These are phyloP conservation scores for Bembecia ichneumoniformis DNA, from an alignment of 2,888 invertebrate genomes.

Conservation along the genomic window DNA sequence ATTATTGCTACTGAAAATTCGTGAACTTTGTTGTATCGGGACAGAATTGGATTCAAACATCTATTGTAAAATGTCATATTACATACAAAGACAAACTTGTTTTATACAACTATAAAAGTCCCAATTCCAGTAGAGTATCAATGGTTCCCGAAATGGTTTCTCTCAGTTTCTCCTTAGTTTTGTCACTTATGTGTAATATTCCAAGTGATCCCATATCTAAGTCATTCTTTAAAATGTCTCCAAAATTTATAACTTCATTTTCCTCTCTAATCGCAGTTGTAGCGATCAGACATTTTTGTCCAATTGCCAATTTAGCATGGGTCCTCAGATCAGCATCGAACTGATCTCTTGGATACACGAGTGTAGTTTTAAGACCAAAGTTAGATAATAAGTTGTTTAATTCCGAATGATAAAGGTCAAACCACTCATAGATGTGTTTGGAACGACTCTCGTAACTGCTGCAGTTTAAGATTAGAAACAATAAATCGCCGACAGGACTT, in stretches of 20 bases:
- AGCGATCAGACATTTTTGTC: background rate
- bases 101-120: background rate
- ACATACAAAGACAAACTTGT: too few relatives aligned
- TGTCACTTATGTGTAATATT: background rate
- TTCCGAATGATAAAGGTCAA: conserved; percentile 22
- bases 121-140: background rate
- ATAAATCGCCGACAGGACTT: conserved; percentile 25
- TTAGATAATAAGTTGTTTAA: conserved; percentile 19
- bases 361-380: conserved; percentile 18
- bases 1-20: too few relatives aligned
- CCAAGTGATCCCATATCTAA: background rate
- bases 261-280: background rate
- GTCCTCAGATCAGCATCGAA: conserved; percentile 1
- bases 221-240: background rate
- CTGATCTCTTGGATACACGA: conserved; percentile 1
- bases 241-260: background rate
- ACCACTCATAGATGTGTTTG: conserved; percentile 23
- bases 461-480: conserved; percentile 31
- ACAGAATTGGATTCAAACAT: too few relatives aligned
- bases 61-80: too few relatives aligned
- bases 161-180: background rate
- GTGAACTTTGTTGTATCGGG: too few relatives aligned
- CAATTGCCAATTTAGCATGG: background rate
- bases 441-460: conserved; percentile 25
- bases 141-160: background rate